Base-by-base conservation (phyloP, 2,888 invertebrate species). In the Euphydryas editha region DNA sequence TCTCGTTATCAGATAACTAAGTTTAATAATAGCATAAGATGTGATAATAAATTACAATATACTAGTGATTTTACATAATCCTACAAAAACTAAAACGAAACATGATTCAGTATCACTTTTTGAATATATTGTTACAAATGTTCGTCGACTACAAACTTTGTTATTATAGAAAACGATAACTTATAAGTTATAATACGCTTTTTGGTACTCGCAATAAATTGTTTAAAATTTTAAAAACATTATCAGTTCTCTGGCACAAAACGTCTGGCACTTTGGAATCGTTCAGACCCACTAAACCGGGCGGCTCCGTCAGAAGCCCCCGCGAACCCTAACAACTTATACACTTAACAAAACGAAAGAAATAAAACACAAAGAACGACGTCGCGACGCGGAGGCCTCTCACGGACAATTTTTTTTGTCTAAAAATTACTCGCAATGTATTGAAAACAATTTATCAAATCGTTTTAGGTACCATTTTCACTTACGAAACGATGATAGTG, bases 361-460 rank as follows among this genome's bases (percentile, higher is more conserved):
- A 66, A 59, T 59, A 62, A 64, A 68, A 51, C 44, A 57, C 56
- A 56, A 62, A 60, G 55, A 61, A 65, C 51, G 62, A 64, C 67
- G 64, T 62, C 61, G 54, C 30, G 55, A 24, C 64, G 61, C 62
- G 58, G 62, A 47, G 61, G 59, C 30, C 71, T 54, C 62, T 55
- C 24, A 51, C 64, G 59, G 62, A 36, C 59, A 15, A 46, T 55
- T 49, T 57, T n/a, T n/a, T 64, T 59, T 66, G 47, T 65, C 55
- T 64, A 62, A 72, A 66, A 68, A 68, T 65, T 71, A 71, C 69
- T 69, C 47, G 46, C 72, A 70, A 70, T 69, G 69, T 75, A 74
- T 60, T 70, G 67, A 73, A 75, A 76, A 75, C 73, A 74, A 73
- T 71, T 74, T 70, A 67, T 72, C 64, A 64, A 68, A 62, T 60